Conservation (phyloP, 2,797 vertebrate genomes). For the Cygnus olor region DNA sequence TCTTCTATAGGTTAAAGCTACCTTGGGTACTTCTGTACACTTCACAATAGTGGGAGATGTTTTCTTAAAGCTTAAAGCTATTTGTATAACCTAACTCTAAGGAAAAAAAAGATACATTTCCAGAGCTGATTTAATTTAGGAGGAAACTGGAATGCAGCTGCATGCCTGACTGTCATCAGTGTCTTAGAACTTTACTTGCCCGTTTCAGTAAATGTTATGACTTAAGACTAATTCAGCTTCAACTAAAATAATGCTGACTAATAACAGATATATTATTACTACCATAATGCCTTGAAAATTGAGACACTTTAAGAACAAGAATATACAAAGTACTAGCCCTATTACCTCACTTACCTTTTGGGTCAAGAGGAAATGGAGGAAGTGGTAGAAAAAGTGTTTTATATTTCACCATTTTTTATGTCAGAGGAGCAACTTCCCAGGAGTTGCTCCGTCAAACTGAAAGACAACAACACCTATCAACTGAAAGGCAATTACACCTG, state of each 20-base stretch:
- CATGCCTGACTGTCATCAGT: background rate
- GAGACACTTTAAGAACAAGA: background rate
- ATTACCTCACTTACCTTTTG: background rate
- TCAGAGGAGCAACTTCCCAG: background rate
- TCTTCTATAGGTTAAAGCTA: background rate
- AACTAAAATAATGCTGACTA: background rate
- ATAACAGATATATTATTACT: background rate
- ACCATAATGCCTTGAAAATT: background rate
- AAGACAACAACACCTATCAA: background rate
- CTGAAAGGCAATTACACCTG: background rate
- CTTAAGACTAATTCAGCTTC: background rate
- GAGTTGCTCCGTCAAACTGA: background rate
- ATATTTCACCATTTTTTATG: background rate
- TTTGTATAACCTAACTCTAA: background rate
- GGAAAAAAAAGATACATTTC: background rate
- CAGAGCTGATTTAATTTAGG: background rate
- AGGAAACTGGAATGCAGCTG: background rate
- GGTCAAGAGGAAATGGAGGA: background rate
- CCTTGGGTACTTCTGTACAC: background rate
- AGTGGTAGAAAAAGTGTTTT: background rate
- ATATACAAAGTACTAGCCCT: background rate
- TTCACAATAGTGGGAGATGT: background rate
- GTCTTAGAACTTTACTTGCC: background rate
- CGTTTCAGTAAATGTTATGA: background rate
- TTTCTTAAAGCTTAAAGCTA: background rate